A percentile compares a stretch with the other conserved stretches of the same genome.
Evolutionary conservation across 1,140 invertebrate species (phyloP).

Genomic region (Tetraneura akinire): DNA sequence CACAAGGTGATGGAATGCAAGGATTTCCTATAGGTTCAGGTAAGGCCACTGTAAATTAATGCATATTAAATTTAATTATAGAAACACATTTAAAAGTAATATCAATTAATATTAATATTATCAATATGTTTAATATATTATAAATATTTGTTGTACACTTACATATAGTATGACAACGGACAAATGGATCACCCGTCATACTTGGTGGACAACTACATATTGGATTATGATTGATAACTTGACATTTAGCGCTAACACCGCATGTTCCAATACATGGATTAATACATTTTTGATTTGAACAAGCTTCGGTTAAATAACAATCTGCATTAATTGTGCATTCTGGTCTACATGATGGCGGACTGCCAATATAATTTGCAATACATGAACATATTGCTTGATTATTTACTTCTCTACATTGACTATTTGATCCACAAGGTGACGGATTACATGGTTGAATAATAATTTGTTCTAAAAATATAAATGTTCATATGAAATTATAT

Average conservation of each 20-base stretch:
- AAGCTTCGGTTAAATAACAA: conserved; percentile 65
- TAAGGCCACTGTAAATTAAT: conserved; percentile 44
- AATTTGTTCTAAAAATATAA: conserved; percentile 38
- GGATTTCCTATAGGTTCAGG: conserved; percentile 58
- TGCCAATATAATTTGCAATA: conserved; percentile 64
- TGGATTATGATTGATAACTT: conserved; percentile 68
- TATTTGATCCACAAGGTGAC: conserved; percentile 72
- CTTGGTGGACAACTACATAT: conserved; percentile 60
- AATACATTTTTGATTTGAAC: conserved; percentile 65
- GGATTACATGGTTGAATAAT: conserved; percentile 67
- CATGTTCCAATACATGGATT: conserved; percentile 69
- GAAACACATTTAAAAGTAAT: not conserved
- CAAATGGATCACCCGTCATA: conserved; percentile 59
- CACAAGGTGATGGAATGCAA: conserved; percentile 67
- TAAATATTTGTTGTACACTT: conserved; percentile 18
- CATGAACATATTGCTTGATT: conserved; percentile 69
- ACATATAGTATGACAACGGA: conserved; percentile 55
- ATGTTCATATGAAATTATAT: not conserved
- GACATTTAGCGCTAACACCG: conserved; percentile 61
- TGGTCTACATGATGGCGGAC: conserved; percentile 66
- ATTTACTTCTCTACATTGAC: conserved; percentile 65
- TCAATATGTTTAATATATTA: not conserved
- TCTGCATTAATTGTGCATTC: conserved; percentile 68
- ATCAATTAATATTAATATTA: not conserved
- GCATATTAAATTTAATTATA: conserved; percentile 2